Percentiles rank a stretch among this genome's conserved stretches.
Conservation (phyloP, 2,797 vertebrate species). For the Gila robusta region DNA sequence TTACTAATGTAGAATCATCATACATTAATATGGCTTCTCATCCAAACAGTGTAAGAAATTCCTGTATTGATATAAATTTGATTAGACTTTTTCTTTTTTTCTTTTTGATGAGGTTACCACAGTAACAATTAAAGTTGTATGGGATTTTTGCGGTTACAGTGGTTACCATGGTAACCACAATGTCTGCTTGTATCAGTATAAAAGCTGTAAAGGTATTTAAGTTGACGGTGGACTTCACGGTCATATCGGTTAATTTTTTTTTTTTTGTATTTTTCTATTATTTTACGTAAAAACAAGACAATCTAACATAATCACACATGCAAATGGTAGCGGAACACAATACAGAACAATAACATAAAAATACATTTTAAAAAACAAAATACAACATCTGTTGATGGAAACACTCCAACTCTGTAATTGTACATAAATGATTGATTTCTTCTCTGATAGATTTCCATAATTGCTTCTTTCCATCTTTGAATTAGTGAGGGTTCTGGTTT, state of each 20-base stretch:
- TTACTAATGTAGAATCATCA: neutral
- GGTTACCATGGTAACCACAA: neutral
- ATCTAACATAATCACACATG: too few relatives aligned
- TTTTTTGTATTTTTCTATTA: neutral
- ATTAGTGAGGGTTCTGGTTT: neutral
- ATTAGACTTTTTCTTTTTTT: rapidly evolving
- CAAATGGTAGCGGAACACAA: neutral
- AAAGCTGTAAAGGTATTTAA: neutral
- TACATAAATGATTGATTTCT: neutral
- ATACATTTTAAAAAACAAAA: neutral
- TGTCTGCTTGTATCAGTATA: neutral
- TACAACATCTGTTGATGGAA: neutral
- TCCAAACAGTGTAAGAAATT: neutral
- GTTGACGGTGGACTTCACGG: neutral
- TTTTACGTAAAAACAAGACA: neutral
- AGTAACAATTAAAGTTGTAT: neutral
- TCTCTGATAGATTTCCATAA: neutral
- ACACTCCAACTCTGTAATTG: neutral
- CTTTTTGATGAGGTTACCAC: neutral
- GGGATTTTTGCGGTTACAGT: neutral
- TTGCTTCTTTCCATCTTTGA: neutral
- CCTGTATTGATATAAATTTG: rapidly evolving
- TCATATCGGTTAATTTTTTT: neutral
- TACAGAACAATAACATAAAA: neutral
- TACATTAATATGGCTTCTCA: neutral